phyloP scores from a whole-genome alignment of 2,888 invertebrate species.

The Lasioglossum morio region DNA sequence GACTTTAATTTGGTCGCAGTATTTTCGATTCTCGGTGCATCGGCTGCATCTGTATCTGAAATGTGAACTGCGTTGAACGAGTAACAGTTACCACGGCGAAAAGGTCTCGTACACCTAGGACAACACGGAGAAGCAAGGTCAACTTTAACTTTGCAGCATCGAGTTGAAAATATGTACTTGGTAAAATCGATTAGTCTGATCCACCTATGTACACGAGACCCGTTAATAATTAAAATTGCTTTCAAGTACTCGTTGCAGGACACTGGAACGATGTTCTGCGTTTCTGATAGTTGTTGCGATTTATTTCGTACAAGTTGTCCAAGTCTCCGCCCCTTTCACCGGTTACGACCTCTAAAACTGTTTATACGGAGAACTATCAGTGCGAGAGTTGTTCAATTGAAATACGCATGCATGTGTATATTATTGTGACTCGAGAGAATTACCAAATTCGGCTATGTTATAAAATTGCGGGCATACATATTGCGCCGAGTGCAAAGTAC shows the following conservation, averaged over 20 bases:
- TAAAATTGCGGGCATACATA: conserved; percentile 91
- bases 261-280: background rate
- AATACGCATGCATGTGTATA: no score
- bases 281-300: conserved; percentile 37
- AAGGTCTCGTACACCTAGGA: background rate
- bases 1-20: conserved; percentile 60
- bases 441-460: conserved; percentile 92
- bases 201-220: background rate
- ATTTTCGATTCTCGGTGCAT: background rate
- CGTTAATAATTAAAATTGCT: background rate
- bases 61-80: background rate
- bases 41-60: background rate
- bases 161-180: background rate
- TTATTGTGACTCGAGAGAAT: background rate
- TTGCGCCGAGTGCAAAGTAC: conserved; percentile 87
- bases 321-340: conserved; percentile 86
- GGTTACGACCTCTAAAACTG: conserved; percentile 88
- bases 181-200: background rate
- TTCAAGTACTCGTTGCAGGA: conserved; percentile 26
- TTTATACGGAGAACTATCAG: background rate
- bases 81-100: background rate
- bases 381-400: background rate
- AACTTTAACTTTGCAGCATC: background rate
- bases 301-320: conserved; percentile 75
- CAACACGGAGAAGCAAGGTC: background rate